phyloP scores from a whole-genome alignment of 1,140 invertebrate species.

The Oreohelix idahoensis region DNA sequence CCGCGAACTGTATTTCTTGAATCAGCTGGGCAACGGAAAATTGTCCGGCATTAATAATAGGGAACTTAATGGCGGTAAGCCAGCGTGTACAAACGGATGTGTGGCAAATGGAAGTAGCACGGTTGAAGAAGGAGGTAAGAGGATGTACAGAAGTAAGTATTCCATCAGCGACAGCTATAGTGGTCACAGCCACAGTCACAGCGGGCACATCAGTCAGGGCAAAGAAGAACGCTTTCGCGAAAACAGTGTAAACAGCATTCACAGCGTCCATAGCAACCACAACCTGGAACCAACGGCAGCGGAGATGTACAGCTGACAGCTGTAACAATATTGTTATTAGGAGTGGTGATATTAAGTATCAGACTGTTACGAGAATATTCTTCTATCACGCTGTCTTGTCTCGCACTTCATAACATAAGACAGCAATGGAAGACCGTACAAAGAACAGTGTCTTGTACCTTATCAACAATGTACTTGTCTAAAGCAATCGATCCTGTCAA shows the following conservation, averaged over 20 bases:
- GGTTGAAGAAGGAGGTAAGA: constrained; percentile 14
- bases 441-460: too few relatives aligned
- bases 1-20: constrained; percentile 38
- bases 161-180: constrained; percentile 29
- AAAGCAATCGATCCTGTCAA: too few relatives aligned
- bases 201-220: constrained; percentile 14
- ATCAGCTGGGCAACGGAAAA: constrained; percentile 23
- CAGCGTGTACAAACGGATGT: constrained; percentile 25
- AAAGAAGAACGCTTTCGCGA: not conserved
- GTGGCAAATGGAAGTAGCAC: not conserved
- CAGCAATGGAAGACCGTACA: too few relatives aligned
- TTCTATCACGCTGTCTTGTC: too few relatives aligned
- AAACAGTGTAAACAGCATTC: constrained; percentile 12
- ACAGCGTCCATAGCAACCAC: constrained; percentile 28
- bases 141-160: constrained; percentile 20
- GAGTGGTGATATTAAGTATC: too few relatives aligned
- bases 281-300: constrained; percentile 40
- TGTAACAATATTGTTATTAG: not conserved
- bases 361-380: too few relatives aligned
- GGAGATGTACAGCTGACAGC: constrained; percentile 42
- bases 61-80: not conserved
- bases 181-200: constrained; percentile 27
- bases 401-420: too few relatives aligned
- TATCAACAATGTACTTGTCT: too few relatives aligned
- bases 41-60: not conserved